Conservation (phyloP, 2,797 vertebrate species). For the Phalloptychus januarius region DNA sequence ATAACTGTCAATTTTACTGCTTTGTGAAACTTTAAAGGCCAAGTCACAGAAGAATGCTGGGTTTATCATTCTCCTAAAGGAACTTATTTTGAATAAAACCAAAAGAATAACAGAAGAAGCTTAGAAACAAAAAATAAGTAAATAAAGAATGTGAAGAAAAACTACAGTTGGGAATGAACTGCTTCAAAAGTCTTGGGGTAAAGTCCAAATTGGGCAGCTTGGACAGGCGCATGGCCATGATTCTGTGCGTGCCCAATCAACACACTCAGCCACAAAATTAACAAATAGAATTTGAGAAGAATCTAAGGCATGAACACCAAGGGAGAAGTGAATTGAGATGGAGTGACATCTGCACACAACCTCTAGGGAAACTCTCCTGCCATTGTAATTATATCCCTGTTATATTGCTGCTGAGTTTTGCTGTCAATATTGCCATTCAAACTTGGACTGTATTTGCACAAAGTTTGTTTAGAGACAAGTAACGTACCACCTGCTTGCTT, state of each 20-base stretch:
- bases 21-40: slow-evolving; percentile 1
- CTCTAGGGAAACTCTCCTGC: background rate
- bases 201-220: background rate
- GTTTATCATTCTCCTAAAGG: background rate
- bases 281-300: background rate
- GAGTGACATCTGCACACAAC: background rate
- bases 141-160: background rate
- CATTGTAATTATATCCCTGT: background rate
- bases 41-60: background rate
- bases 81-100: background rate
- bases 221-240: background rate
- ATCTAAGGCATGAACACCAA: background rate
- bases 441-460: background rate
- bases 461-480: background rate
- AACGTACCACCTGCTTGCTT: background rate
- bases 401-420: background rate
- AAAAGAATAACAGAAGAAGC: background rate
- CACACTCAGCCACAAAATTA: background rate
- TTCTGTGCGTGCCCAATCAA: background rate
- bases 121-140: background rate
- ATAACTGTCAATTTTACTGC: slow-evolving; percentile 12
- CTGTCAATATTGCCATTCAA: background rate
- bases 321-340: background rate
- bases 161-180: background rate
- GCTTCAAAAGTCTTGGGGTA: background rate